A percentile compares a stretch with the other conserved stretches of the same genome.
phyloP scores from a whole-genome alignment of 2,113 vertebrate genomes.

The Bungarus multicinctus region DNA sequence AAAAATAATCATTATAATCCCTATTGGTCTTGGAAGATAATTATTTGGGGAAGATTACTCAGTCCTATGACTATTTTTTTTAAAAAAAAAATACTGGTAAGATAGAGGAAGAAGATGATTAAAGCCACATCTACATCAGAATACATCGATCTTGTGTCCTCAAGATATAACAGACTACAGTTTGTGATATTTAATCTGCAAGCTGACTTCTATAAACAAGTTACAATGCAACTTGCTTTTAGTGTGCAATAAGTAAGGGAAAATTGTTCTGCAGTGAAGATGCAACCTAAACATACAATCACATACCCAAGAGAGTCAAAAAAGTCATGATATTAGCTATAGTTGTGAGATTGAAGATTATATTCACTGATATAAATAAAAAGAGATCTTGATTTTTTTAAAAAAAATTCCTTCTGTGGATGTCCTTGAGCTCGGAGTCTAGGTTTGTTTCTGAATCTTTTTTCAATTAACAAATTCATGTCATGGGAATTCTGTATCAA shows the following conservation, averaged over 20 bases:
- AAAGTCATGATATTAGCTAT: not conserved
- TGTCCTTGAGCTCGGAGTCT: not conserved
- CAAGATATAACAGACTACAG: not conserved
- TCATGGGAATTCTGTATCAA: not conserved
- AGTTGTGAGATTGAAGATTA: not conserved
- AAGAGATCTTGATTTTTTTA: not conserved
- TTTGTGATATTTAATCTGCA: not conserved
- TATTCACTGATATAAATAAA: not conserved
- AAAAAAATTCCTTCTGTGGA: not conserved
- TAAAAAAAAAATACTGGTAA: not conserved
- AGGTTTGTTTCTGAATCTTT: not conserved
- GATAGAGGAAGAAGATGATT: not conserved
- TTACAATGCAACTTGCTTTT: not conserved
- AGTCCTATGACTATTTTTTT: not conserved
- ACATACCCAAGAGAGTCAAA: not conserved
- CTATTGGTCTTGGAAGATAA: slow-evolving; percentile 5
- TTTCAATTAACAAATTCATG: not conserved
- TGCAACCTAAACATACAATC: not conserved
- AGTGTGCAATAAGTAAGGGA: not conserved
- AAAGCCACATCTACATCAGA: not conserved
- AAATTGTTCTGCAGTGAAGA: not conserved
- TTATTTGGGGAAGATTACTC: not conserved
- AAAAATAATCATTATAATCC: slow-evolving; percentile 16
- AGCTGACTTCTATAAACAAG: not conserved
- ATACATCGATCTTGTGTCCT: not conserved